Evolutionary conservation across 2,113 vertebrate species (phyloP).

Genomic region (Leucopsar rothschildi): DNA sequence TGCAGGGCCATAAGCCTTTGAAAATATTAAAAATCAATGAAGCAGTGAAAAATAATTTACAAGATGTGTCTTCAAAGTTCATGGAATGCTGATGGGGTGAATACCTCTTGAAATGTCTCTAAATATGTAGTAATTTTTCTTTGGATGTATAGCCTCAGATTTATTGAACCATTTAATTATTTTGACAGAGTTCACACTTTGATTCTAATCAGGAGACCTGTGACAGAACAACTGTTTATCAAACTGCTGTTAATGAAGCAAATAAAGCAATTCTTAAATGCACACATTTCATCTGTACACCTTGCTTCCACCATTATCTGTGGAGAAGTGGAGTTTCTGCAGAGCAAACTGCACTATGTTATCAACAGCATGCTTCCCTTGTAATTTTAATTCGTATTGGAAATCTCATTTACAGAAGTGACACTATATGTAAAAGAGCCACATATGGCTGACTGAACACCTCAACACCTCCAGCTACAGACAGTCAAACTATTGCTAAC

Average conservation of each 20-base stretch:
- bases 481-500: not conserved
- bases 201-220: conserved; percentile 60
- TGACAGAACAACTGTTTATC: conserved; percentile 50
- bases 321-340: not conserved
- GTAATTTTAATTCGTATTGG: not conserved
- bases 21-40: conserved; percentile 34
- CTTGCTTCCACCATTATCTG: not conserved
- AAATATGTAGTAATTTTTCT: conserved; percentile 45
- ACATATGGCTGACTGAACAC: not conserved
- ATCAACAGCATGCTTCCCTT: not conserved
- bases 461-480: not conserved
- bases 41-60: conserved; percentile 17
- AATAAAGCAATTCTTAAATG: not conserved
- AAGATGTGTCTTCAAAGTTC: conserved; percentile 18
- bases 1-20: not conserved
- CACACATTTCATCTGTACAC: not conserved
- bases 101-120: conserved; percentile 38
- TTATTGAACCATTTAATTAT: conserved; percentile 68
- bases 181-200: conserved; percentile 61
- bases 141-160: conserved; percentile 34
- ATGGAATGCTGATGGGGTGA: conserved; percentile 31
- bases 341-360: not conserved
- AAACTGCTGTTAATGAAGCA: conserved; percentile 49
- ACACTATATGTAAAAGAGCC: not conserved
- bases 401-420: not conserved